A percentile compares a stretch with the other conserved stretches of the same genome.
Evolutionary conservation across 2,888 invertebrate species (phyloP).

Genomic region (Rhimphoctona megacephalus): DNA sequence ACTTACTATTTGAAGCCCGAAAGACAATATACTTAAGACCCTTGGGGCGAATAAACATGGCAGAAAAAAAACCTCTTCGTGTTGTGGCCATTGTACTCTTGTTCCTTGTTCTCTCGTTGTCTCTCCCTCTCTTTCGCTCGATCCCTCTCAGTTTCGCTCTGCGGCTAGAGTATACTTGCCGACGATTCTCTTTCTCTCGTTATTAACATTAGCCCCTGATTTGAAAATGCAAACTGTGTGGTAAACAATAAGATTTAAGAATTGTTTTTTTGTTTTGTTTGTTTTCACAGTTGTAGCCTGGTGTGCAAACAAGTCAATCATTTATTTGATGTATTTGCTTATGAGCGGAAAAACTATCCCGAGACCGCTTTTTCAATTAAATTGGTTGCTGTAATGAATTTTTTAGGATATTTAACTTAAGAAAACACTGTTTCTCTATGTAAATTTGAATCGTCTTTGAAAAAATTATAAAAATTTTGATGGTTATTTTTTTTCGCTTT

Average conservation of each 20-base stretch:
- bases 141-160: neutral
- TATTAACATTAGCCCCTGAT: neutral
- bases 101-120: constrained; percentile 29
- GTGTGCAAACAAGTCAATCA: neutral
- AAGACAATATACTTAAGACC: constrained; percentile 7
- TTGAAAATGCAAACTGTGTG: neutral
- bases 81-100: constrained; percentile 4
- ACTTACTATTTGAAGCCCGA: neutral
- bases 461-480: neutral
- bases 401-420: neutral
- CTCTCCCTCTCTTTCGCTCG: constrained; percentile 2
- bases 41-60: constrained; percentile 50
- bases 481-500: neutral
- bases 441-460: too few relatives aligned
- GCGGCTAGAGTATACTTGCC: neutral
- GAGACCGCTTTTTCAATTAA: neutral
- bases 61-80: constrained; percentile 35
- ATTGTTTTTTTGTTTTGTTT: neutral
- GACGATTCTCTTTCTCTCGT: neutral
- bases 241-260: neutral
- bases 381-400: neutral
- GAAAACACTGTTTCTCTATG: too few relatives aligned
- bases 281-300: neutral
- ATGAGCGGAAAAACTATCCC: neutral
- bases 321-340: neutral